Base-by-base conservation (phyloP, 1,140 invertebrate genomes). In the Berghia stephanieae region DNA sequence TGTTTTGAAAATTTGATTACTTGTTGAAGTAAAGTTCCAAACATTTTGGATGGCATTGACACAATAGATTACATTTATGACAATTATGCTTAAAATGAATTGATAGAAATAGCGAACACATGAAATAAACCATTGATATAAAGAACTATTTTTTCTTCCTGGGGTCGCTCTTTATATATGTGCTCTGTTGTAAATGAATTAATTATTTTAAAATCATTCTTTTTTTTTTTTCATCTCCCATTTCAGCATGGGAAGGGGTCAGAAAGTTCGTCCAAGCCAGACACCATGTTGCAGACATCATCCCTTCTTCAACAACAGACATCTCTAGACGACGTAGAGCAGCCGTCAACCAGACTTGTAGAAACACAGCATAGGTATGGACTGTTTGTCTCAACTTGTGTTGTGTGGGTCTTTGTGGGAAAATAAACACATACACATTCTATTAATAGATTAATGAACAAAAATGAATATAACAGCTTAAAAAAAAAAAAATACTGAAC, bases 251-350 rank as follows among this genome's bases (percentile, higher is more conserved):
- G 3, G 36, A 75, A 75, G 44, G 21, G 38, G 1, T 57, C 24
- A 40, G 52, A 60, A 2, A 34, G 52, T 42, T 27, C 21, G 34
- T 21, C 38, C 3, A 40, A 44, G 16, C 10, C 52, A 16, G 72
- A 75, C 2, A 34, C 57, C 34, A 42, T 36, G 21, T 24, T 75
- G 31, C 73, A 81, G 34, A 76, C 75, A 42, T 70, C 75, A 16
- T 57, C 78, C 34, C 70, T 79, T 43, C 67, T 87, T 18, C 83
- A 84, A 42, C 82, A 84, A 10, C 84, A 86, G 60, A 79, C 82
- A 2, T 88, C 87, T 6, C 82, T 78, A 21, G 87, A 88, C 63
- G 86, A 87, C 36, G 68, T 85, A 5, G 87, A 87, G 4, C 79
- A 82, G 27, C 83, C 84, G 0, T 81, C 82, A 16, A 68, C 71